These are phyloP conservation scores for Sebastes dallii DNA, from an alignment of 2,797 vertebrate species.

Conservation along the genomic window DNA sequence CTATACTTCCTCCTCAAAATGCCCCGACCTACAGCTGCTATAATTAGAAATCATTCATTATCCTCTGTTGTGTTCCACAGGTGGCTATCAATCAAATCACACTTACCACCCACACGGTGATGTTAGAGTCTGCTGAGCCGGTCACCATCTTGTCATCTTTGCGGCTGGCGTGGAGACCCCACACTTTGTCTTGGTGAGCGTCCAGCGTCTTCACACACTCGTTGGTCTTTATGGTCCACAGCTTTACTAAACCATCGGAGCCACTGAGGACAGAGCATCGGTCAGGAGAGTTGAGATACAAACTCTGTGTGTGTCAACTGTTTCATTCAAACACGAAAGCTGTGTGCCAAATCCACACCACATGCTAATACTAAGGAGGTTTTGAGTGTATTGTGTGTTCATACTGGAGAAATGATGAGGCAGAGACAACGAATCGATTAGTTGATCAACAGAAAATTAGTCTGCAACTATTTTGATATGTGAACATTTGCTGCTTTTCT, in stretches of 20 bases:
- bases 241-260: constrained; percentile 93
- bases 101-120: constrained; percentile 91
- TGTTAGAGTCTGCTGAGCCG: constrained; percentile 89
- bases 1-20: too few species aligned
- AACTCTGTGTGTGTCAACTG: neutral
- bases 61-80: neutral
- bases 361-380: neutral
- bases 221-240: constrained; percentile 97
- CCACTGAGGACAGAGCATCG: constrained; percentile 78
- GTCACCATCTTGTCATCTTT: constrained; percentile 88
- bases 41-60: too few species aligned
- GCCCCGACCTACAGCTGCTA: too few species aligned
- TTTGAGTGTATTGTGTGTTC: neutral
- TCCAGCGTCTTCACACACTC: constrained; percentile 95
- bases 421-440: neutral
- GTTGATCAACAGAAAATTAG: neutral
- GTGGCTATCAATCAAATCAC: neutral
- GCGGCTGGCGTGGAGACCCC: constrained; percentile 91
- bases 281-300: neutral
- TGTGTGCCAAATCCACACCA: neutral
- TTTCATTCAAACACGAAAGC: neutral
- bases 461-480: too few species aligned
- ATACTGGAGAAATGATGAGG: neutral
- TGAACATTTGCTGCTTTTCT: too few species aligned
- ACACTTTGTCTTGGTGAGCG: constrained; percentile 94